Evolutionary conservation across 1,140 invertebrate species (phyloP).

Genomic region (Pogonus chalceus): DNA sequence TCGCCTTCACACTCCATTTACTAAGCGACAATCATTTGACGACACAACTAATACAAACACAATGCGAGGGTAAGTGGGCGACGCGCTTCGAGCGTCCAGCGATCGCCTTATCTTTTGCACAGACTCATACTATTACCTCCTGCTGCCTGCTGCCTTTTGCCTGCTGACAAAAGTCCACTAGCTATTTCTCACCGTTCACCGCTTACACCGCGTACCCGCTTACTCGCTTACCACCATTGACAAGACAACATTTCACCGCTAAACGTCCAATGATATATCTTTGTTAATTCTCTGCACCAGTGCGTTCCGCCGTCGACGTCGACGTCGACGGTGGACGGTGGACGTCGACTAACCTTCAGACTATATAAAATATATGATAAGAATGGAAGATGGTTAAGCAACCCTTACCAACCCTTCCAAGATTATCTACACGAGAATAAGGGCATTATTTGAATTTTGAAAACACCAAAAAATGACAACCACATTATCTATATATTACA

Average conservation of each 20-base stretch:
- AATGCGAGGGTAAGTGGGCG: neutral
- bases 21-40: neutral
- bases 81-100: neutral
- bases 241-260: neutral
- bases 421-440: no score
- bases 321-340: no score
- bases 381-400: no score
- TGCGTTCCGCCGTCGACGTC: no score
- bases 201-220: no score
- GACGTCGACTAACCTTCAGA: no score
- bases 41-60: conserved; percentile 6
- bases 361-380: no score
- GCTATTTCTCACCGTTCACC: conserved; percentile 1
- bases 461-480: no score
- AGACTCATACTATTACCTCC: neutral
- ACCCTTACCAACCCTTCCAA: no score
- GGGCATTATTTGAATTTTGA: no score
- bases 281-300: conserved; percentile 1
- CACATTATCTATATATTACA: no score
- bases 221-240: neutral
- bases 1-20: conserved; percentile 6
- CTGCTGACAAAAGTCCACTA: neutral
- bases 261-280: conserved; percentile 1
- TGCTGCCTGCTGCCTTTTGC: neutral
- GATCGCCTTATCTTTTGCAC: neutral